A percentile compares a stretch with the other conserved stretches of the same genome.
Conservation (phyloP, 2,113 vertebrate genomes). For the Psilopsiagon aurifrons region DNA sequence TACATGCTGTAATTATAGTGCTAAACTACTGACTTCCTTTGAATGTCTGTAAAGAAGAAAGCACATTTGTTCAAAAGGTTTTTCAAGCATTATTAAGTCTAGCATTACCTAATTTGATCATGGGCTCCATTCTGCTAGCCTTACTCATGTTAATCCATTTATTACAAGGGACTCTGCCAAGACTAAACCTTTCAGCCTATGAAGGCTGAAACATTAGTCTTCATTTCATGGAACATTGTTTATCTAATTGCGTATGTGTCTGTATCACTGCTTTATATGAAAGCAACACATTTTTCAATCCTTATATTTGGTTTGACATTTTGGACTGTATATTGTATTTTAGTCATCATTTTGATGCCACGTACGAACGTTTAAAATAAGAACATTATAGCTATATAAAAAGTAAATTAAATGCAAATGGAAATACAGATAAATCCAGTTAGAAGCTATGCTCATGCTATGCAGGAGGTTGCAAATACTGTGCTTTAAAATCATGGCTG, state of each 20-base stretch:
- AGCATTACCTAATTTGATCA: constrained; percentile 6
- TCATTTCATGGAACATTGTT: neutral
- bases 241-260: neutral
- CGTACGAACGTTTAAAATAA: neutral
- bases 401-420: neutral
- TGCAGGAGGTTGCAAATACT: neutral
- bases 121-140: neutral
- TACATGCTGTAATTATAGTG: constrained; percentile 35
- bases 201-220: neutral
- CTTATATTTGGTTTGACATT: neutral
- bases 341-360: neutral
- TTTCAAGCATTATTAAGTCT: constrained; percentile 43
- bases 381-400: neutral
- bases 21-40: constrained; percentile 51
- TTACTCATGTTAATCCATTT: neutral
- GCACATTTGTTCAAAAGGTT: neutral
- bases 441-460: neutral
- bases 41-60: neutral
- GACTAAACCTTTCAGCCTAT: neutral
- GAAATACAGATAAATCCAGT: neutral
- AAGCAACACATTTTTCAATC: neutral
- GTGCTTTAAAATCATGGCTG: neutral
- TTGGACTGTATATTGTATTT: neutral
- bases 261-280: neutral
- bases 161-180: neutral